Evolutionary conservation across 1,140 invertebrate genomes (phyloP).

Genomic region (Hyposmocoma kahamanoa): DNA sequence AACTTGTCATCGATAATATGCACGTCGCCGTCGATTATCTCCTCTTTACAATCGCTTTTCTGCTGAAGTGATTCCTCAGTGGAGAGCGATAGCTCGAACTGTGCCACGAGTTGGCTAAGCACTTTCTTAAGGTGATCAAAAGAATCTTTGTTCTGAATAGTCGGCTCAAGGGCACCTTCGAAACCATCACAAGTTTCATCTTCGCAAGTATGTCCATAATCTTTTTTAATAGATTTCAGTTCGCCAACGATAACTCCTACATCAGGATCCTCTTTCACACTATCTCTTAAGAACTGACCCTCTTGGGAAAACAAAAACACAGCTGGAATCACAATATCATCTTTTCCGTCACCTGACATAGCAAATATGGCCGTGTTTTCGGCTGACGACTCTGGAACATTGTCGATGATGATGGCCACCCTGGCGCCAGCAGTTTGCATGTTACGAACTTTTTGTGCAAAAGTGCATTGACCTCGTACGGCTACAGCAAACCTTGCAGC

Average conservation of each 20-base stretch:
- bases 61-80: constrained; percentile 25
- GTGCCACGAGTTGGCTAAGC: constrained; percentile 45
- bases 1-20: constrained; percentile 19
- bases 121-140: constrained; percentile 57
- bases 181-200: constrained; percentile 35
- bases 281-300: constrained; percentile 76
- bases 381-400: constrained; percentile 82
- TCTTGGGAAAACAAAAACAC: constrained; percentile 93
- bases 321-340: constrained; percentile 92
- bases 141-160: constrained; percentile 34
- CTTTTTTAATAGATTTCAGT: constrained; percentile 41
- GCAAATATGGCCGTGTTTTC: constrained; percentile 89
- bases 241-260: constrained; percentile 74
- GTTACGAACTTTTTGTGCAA: constrained; percentile 93
- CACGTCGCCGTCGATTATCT: constrained; percentile 1
- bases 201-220: constrained; percentile 33
- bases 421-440: constrained; percentile 89
- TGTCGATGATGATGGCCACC: constrained; percentile 93
- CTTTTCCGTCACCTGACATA: constrained; percentile 94
- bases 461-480: constrained; percentile 94
- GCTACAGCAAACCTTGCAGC: constrained; percentile 88
- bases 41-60: background rate
- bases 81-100: constrained; percentile 51
- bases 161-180: constrained; percentile 10
- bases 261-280: constrained; percentile 68